These are phyloP conservation scores for Erethizon dorsatum DNA, from an alignment of 2,797 vertebrate species.

Conservation along the genomic window DNA sequence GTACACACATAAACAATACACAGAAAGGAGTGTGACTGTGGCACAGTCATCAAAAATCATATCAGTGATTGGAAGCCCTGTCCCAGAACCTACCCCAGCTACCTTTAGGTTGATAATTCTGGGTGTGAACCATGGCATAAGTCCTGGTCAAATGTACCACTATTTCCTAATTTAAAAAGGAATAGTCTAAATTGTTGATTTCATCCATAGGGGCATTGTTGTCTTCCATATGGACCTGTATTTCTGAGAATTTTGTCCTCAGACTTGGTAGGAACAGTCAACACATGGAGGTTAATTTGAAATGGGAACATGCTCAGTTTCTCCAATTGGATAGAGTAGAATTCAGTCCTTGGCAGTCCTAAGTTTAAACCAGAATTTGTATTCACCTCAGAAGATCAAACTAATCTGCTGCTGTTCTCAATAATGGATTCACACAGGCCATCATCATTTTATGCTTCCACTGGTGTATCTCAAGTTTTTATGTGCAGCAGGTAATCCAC, in stretches of 20 bases:
- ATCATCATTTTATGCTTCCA: neutral
- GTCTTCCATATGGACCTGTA: neutral
- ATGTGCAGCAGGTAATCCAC: neutral
- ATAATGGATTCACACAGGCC: neutral
- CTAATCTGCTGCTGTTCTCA: neutral
- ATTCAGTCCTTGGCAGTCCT: neutral
- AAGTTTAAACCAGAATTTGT: neutral
- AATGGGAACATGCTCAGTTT: neutral
- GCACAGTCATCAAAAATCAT: neutral
- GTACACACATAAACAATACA: neutral
- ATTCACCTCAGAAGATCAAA: neutral
- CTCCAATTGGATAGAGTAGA: neutral
- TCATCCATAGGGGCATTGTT: neutral
- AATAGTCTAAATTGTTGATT: neutral
- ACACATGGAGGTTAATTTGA: neutral
- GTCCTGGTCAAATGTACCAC: neutral
- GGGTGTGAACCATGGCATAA: neutral
- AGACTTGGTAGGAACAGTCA: neutral
- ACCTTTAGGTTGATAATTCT: neutral
- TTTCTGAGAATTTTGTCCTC: neutral
- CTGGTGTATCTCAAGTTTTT: neutral
- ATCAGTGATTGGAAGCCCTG: neutral
- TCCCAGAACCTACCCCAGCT: neutral
- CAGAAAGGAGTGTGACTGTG: neutral
- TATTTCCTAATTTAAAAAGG: neutral